Evolutionary conservation across 1,140 invertebrate genomes (phyloP).

Genomic region (Plectus sambesii): DNA sequence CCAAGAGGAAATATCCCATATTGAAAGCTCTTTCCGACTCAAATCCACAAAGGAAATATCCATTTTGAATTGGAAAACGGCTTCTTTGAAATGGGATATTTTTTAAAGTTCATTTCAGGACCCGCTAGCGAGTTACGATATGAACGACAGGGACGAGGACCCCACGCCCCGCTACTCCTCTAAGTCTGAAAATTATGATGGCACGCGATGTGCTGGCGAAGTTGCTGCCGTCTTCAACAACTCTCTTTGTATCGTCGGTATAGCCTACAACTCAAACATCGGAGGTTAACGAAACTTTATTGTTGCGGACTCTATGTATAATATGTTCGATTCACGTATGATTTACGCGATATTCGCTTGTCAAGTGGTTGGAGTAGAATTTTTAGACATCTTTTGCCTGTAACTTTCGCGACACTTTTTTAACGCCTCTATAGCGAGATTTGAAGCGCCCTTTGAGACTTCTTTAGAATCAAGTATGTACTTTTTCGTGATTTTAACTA

Average conservation of each 20-base stretch:
- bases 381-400: no score
- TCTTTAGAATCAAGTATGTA: neutral
- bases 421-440: no score
- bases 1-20: no score
- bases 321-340: no score
- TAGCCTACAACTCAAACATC: slow-evolving; percentile 76
- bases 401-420: no score
- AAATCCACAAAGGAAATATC: no score
- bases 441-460: neutral
- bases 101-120: neutral
- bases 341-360: no score
- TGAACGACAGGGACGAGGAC: neutral
- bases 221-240: slow-evolving; percentile 91
- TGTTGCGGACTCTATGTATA: no score
- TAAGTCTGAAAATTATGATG: slow-evolving; percentile 53
- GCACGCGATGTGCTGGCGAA: slow-evolving; percentile 89
- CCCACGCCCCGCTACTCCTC: neutral
- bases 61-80: no score
- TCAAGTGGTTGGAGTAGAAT: no score
- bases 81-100: no score
- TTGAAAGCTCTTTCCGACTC: no score
- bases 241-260: slow-evolving; percentile 78
- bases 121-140: neutral
- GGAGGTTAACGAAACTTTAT: slow-evolving; percentile 56
- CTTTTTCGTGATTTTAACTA: neutral